Base-by-base conservation (phyloP, 2,888 invertebrate species). In the Melanchra persicariae region DNA sequence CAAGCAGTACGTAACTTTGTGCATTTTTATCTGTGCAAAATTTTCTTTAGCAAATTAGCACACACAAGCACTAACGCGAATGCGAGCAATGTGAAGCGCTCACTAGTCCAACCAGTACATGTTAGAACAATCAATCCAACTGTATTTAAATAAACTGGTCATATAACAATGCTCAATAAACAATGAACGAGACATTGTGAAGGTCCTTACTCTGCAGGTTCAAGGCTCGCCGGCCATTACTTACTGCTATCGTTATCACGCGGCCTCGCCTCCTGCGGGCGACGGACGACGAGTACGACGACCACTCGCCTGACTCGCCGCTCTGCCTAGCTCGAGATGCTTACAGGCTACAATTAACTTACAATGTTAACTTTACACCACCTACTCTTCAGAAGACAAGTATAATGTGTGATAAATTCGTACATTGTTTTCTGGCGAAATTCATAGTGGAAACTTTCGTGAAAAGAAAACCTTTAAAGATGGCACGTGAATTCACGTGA, bases 201-300 rank as follows among this genome's bases (percentile, higher is more conserved):
- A 91, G 93, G 91, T 93, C 93, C 90, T 93, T 93, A 91, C 90
- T 87, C 91, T 85, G 86, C 85, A 91, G 91, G 94, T 93, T 94
- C 94, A 94, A 94, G 94, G 94, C 89, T 91, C 88, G 89, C 77
- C 85, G 87, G 87, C 83, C 87, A 89, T 92, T 89, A 91, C 88
- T 93, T 90, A 89, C 83, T 86, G 86, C 87, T 93, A 92, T 92
- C 91, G 87, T 88, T 91, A 93, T 92, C 91, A 89, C 84, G 83
- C 84, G 83, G 79, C 87, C 88, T 87, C 78, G 67, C 49, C 72
- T 79, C 68, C 54, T 59, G 74, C 77, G 81, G 69, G 78, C 85
- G 82, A 85, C 30, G 10, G n/a, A n/a, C 84, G 30, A 77, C 83
- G n/a, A n/a, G n/a, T n/a, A n/a, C 84, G 30, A 77, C 83, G 82